A percentile compares a stretch with the other conserved stretches of the same genome.
Conservation (phyloP, 1,140 invertebrate genomes). For the Rhagoletis pomonella region DNA sequence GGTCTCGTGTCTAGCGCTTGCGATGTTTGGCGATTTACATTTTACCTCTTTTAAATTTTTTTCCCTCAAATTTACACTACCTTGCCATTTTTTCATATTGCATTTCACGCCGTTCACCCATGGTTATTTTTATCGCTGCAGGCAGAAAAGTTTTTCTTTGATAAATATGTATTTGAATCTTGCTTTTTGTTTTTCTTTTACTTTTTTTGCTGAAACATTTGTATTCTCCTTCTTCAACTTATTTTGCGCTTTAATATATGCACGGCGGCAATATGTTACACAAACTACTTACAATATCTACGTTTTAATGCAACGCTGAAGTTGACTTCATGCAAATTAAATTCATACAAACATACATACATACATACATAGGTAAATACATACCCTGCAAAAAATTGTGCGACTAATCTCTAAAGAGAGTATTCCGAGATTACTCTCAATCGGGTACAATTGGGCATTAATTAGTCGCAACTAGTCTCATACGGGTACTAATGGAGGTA, state of each 20-base stretch:
- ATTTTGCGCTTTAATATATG: not conserved
- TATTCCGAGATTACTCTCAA: too few relatives aligned
- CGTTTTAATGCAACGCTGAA: too few relatives aligned
- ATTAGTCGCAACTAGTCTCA: too few relatives aligned
- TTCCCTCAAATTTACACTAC: not conserved
- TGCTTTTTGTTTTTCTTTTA: not conserved
- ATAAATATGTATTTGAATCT: not conserved
- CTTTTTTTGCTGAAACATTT: not conserved
- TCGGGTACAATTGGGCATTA: too few relatives aligned
- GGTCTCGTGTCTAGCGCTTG: not conserved
- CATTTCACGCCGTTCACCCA: not conserved
- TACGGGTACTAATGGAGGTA: too few relatives aligned
- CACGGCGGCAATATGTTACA: too few relatives aligned
- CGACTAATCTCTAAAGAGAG: too few relatives aligned
- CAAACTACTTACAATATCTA: too few relatives aligned
- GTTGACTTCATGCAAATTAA: too few relatives aligned
- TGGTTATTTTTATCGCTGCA: not conserved
- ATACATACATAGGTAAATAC: too few relatives aligned
- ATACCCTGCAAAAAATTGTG: too few relatives aligned
- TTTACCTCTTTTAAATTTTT: constrained; percentile 18
- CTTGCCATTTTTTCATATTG: not conserved
- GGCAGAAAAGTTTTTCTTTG: constrained; percentile 10
- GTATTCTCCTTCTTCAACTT: not conserved
- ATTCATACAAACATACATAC: too few relatives aligned
- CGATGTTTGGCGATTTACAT: constrained; percentile 10